Evolutionary conservation across 2,113 vertebrate species (phyloP).

Genomic region (Charadrius vociferus): DNA sequence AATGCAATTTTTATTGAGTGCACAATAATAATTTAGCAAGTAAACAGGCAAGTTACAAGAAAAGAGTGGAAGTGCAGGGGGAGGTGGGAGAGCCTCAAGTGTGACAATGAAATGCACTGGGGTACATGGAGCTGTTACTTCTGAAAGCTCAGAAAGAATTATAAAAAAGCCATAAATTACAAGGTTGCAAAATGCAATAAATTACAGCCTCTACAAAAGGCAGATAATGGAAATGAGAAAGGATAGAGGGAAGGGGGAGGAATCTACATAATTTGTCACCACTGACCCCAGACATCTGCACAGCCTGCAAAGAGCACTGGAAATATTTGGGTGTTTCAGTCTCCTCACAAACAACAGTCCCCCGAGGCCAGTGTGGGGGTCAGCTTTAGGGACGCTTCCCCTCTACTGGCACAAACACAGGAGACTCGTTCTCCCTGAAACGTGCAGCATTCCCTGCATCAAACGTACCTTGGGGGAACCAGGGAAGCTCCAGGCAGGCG

Average conservation of each 20-base stretch:
- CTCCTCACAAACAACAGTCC: slow-evolving; percentile 11
- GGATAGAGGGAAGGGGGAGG: slow-evolving; percentile 55
- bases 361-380: not conserved
- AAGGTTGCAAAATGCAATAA: slow-evolving; percentile 75
- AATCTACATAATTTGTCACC: slow-evolving; percentile 74
- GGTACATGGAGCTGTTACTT: slow-evolving; percentile 59
- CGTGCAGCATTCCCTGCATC: fast-evolving
- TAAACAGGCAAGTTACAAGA: slow-evolving; percentile 68
- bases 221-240: slow-evolving; percentile 75
- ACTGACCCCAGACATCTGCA: slow-evolving; percentile 71
- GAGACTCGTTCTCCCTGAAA: not conserved
- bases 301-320: slow-evolving; percentile 28
- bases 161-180: slow-evolving; percentile 72
- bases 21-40: slow-evolving; percentile 75
- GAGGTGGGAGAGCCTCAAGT: slow-evolving; percentile 57
- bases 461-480: not conserved
- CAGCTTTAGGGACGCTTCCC: not conserved
- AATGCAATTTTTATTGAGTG: slow-evolving; percentile 77
- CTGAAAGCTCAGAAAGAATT: slow-evolving; percentile 65
- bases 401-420: not conserved
- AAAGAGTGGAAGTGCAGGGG: slow-evolving; percentile 56
- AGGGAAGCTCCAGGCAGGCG: not conserved
- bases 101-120: slow-evolving; percentile 64
- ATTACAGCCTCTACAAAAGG: slow-evolving; percentile 73
- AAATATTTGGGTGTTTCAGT: slow-evolving; percentile 66